Percentiles rank a stretch among this genome's conserved stretches.
Evolutionary conservation across 1,140 invertebrate species (phyloP).

Genomic region (Ceratitis capitata): DNA sequence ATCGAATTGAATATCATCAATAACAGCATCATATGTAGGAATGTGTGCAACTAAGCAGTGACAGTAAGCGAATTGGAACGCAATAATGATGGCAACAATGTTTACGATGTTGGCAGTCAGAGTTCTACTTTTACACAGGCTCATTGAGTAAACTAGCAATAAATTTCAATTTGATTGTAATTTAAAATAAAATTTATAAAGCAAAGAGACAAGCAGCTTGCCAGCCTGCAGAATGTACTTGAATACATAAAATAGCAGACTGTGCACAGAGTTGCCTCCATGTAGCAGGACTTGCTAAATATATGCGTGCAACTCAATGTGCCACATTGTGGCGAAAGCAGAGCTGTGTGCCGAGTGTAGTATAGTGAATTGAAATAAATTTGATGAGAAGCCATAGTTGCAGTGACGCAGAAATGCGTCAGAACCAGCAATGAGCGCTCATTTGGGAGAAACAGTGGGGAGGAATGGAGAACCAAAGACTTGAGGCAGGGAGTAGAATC

Average conservation of each 20-base stretch:
- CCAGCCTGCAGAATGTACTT: neutral
- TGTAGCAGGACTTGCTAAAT: too few relatives aligned
- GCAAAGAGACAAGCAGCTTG: too few relatives aligned
- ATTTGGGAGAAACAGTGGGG: too few relatives aligned
- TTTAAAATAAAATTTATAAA: conserved; percentile 21
- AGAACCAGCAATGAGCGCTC: neutral
- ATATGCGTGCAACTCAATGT: neutral
- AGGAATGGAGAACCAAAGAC: too few relatives aligned
- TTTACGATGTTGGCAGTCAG: neutral
- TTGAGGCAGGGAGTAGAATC: too few relatives aligned
- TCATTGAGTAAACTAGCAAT: conserved; percentile 6
- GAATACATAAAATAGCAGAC: neutral
- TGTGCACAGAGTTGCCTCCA: neutral
- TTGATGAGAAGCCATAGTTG: conserved; percentile 6
- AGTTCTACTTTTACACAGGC: neutral
- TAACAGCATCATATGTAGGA: neutral
- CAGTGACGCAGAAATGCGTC: neutral
- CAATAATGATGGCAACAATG: neutral
- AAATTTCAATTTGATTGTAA: conserved; percentile 38
- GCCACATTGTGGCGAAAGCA: neutral
- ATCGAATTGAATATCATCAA: conserved; percentile 26
- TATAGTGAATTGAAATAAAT: neutral
- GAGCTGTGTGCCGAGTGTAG: neutral
- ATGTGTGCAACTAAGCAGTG: too few relatives aligned
- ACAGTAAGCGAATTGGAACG: neutral